These are phyloP conservation scores for Sylvilagus floridanus DNA, from an alignment of 2,797 vertebrate genomes.

Conservation along the genomic window DNA sequence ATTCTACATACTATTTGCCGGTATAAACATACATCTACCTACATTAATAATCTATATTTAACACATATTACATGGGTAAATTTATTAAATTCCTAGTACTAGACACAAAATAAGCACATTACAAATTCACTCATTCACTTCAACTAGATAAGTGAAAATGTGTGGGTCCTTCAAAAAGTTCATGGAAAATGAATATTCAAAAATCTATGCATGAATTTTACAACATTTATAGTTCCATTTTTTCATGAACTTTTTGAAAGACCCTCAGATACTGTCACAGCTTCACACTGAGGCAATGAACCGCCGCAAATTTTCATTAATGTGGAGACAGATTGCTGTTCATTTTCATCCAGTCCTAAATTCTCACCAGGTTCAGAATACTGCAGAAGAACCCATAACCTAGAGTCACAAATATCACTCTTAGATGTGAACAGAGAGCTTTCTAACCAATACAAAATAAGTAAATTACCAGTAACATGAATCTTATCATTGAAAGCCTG, in stretches of 20 bases:
- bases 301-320: constrained; percentile 15
- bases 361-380: neutral
- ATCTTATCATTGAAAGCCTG: neutral
- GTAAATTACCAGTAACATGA: neutral
- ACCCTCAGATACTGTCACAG: neutral
- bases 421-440: neutral
- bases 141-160: constrained; percentile 15
- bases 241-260: too few relatives aligned
- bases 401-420: neutral
- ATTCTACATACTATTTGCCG: neutral
- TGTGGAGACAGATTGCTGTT: neutral
- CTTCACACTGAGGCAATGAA: neutral
- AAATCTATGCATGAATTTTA: too few relatives aligned
- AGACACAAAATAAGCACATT: neutral
- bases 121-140: neutral
- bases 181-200: too few relatives aligned
- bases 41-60: constrained; percentile 3
- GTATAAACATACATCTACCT: neutral
- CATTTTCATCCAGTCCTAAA: constrained; percentile 1
- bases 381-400: neutral
- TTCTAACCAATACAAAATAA: constrained; percentile 13
- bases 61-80: neutral
- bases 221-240: too few relatives aligned
- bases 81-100: neutral
- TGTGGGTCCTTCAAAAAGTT: too few relatives aligned